A percentile compares a stretch with the other conserved stretches of the same genome.
Evolutionary conservation across 1,140 invertebrate genomes (phyloP).

Genomic region (Brachionus asplanchnoidis): DNA sequence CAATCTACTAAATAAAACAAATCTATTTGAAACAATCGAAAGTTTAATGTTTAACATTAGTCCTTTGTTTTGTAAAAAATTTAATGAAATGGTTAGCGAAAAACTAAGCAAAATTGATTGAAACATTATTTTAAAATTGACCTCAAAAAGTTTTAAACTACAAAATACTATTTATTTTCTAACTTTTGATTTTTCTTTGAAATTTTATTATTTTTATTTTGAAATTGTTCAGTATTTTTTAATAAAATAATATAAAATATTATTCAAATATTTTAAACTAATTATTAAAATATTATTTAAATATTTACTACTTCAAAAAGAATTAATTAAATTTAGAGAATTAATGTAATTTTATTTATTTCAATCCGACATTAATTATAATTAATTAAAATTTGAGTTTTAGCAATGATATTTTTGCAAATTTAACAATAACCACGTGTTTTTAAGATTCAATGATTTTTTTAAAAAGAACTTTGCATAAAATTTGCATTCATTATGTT

Average conservation of each 20-base stretch:
- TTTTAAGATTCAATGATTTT: not conserved
- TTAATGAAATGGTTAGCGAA: slow-evolving; percentile 6
- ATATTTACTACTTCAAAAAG: too few species aligned
- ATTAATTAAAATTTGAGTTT: not conserved
- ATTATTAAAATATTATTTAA: too few species aligned
- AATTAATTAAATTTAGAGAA: not conserved
- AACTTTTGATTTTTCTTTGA: too few species aligned
- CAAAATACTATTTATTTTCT: too few species aligned
- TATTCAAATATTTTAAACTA: too few species aligned
- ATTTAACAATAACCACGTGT: not conserved
- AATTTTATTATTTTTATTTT: too few species aligned
- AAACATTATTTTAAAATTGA: not conserved
- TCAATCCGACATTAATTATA: not conserved
- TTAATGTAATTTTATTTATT: not conserved
- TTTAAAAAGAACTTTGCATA: not conserved
- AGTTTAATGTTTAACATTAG: slow-evolving; percentile 7
- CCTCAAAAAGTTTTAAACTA: too few species aligned
- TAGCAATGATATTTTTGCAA: not conserved
- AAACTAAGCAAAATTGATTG: not conserved
- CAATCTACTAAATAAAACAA: not conserved
- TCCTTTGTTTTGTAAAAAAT: slow-evolving; percentile 2
- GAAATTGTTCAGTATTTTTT: too few species aligned
- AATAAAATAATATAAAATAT: too few species aligned
- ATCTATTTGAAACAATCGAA: slow-evolving; percentile 12
- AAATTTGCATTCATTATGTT: not conserved